phyloP scores from a whole-genome alignment of 2,797 vertebrate species.

The Sitta carolinensis region DNA sequence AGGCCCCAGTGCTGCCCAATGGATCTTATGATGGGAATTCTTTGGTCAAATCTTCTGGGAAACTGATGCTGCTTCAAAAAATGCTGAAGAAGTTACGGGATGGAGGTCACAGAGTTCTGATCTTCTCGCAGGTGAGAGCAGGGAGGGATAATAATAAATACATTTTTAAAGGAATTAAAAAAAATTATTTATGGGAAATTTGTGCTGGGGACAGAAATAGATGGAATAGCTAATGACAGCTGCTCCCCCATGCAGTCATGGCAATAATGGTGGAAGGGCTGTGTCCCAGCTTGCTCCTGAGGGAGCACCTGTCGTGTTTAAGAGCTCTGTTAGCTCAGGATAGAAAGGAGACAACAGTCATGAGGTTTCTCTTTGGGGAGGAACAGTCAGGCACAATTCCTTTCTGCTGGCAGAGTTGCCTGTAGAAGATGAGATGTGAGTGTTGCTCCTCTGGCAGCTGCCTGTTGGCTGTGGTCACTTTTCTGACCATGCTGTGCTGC shows the following conservation, averaged over 20 bases:
- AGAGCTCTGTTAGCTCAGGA: neutral
- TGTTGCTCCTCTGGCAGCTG: neutral
- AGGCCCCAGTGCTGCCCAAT: constrained; percentile 92
- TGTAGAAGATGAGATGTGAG: accelerated
- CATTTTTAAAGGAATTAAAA: neutral
- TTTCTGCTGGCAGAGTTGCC: neutral
- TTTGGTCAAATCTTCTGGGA: constrained; percentile 95
- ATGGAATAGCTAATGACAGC: neutral
- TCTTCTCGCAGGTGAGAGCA: constrained; percentile 91
- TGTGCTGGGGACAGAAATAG: neutral
- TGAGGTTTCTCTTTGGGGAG: neutral
- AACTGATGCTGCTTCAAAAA: constrained; percentile 96
- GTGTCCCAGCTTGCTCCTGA: neutral
- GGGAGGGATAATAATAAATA: neutral
- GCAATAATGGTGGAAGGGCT: neutral
- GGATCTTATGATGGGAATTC: constrained; percentile 95
- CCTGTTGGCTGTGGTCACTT: too few relatives aligned
- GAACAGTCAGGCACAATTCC: neutral
- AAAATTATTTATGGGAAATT: neutral
- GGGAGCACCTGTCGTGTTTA: neutral
- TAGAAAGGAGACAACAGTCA: neutral
- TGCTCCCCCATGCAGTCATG: neutral
- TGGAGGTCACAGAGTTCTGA: constrained; percentile 93
- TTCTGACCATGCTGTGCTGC: accelerated
- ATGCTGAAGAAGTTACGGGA: constrained; percentile 96